Percentiles rank a stretch among this genome's conserved stretches.
phyloP scores from a whole-genome alignment of 1,140 invertebrate species.

The Drosophila pruinosa region DNA sequence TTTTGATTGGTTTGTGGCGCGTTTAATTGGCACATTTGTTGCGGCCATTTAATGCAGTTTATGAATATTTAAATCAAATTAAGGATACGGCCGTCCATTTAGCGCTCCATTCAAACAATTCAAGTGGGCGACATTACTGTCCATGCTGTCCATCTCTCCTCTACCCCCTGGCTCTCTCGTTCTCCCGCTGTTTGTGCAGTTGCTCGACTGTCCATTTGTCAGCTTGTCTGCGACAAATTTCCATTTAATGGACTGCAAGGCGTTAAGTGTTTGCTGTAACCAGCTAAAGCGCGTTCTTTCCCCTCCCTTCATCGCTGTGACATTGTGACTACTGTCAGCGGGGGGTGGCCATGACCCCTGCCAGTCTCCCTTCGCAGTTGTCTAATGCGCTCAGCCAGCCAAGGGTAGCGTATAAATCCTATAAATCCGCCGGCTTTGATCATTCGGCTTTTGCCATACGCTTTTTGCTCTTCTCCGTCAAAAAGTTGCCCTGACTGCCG shows the following conservation, averaged over 20 bases:
- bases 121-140: constrained; percentile 27
- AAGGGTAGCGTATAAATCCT: constrained; percentile 74
- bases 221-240: constrained; percentile 61
- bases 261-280: constrained; percentile 73
- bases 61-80: constrained; percentile 80
- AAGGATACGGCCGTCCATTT: constrained; percentile 47
- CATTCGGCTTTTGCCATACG: constrained; percentile 50
- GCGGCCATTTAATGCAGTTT: constrained; percentile 73
- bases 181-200: neutral
- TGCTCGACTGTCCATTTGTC: constrained; percentile 20
- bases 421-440: constrained; percentile 75
- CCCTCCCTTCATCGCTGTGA: neutral
- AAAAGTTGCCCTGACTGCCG: constrained; percentile 58
- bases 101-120: constrained; percentile 55
- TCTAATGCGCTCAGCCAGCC: constrained; percentile 64
- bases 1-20: constrained; percentile 44
- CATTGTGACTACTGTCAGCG: neutral
- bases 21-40: constrained; percentile 61
- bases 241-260: constrained; percentile 74
- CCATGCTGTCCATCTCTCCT: neutral
- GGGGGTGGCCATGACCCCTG: neutral
- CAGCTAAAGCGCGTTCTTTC: constrained; percentile 46
- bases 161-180: neutral
- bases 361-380: neutral
- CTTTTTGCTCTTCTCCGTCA: constrained; percentile 43